These are phyloP conservation scores for Mnemiopsis leidyi DNA, from an alignment of 37 sponge, comb jelly and placozoan species.

Conservation along the genomic window DNA sequence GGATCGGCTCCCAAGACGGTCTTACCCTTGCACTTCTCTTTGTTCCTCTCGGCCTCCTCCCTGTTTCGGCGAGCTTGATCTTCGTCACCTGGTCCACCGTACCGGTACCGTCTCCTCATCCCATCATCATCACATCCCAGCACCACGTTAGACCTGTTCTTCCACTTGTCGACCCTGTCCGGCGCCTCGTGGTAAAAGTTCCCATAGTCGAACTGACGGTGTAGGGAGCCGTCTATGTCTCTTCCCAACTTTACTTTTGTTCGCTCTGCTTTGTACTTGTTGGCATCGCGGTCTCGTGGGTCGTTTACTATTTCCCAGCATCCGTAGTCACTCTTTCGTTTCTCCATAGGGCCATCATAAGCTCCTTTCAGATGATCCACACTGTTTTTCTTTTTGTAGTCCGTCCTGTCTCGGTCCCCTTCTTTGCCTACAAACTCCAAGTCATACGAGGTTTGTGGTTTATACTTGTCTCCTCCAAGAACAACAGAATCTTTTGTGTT, in stretches of 20 bases:
- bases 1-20: not conserved
- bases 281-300: not conserved
- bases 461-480: not conserved
- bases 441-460: slow-evolving; percentile 11
- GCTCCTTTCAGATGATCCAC: not conserved
- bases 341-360: not conserved
- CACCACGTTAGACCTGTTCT: not conserved
- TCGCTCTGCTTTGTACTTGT: not conserved
- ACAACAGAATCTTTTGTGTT: not conserved
- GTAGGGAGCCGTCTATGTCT: not conserved
- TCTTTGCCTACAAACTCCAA: not conserved
- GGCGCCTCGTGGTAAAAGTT: not conserved
- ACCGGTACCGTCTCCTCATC: not conserved
- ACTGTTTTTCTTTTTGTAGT: not conserved
- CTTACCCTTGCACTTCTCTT: not conserved
- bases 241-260: not conserved
- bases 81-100: not conserved
- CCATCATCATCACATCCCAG: not conserved
- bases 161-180: not conserved
- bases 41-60: not conserved
- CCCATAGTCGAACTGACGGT: not conserved
- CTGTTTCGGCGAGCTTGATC: not conserved
- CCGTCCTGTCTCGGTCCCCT: not conserved
- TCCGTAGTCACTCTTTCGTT: not conserved
- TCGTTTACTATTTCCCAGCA: not conserved